A percentile compares a stretch with the other conserved stretches of the same genome.
Conservation (phyloP, 2,888 invertebrate species). For the Pyrochroa serraticornis region DNA sequence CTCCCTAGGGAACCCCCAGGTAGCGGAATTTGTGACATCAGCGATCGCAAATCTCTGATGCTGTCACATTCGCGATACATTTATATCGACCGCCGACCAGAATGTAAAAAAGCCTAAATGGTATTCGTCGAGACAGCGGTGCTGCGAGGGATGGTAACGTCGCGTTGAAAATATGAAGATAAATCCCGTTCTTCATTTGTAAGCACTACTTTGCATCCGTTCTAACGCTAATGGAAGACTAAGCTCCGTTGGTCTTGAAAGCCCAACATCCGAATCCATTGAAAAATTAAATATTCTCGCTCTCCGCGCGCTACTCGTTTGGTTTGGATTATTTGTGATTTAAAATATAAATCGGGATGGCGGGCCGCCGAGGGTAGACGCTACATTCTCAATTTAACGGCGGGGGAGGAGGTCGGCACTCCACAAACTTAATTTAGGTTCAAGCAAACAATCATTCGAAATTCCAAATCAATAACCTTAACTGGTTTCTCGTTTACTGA, state of each 20-base stretch:
- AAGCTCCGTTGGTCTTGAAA: constrained; percentile 24
- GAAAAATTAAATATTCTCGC: constrained; percentile 26
- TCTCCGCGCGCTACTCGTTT: background rate
- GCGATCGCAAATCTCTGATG: background rate
- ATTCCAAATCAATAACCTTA: too few relatives aligned
- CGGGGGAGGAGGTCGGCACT: too few relatives aligned
- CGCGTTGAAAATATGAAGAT: constrained; percentile 28
- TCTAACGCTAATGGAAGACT: constrained; percentile 28
- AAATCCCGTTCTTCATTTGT: constrained; percentile 30
- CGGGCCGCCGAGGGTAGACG: background rate
- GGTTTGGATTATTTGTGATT: constrained; percentile 10
- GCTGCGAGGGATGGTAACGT: constrained; percentile 13
- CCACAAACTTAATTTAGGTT: too few relatives aligned
- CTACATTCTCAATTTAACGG: constrained; percentile 9
- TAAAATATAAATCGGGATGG: constrained; percentile 15
- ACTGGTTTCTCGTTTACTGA: too few relatives aligned
- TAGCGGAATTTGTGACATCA: background rate
- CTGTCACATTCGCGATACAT: constrained; percentile 15
- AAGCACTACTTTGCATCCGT: constrained; percentile 27
- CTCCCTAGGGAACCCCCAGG: constrained; percentile 6
- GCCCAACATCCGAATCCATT: constrained; percentile 24
- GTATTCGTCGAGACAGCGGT: constrained; percentile 11
- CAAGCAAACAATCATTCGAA: too few relatives aligned
- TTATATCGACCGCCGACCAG: constrained; percentile 14
- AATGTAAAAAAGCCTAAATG: constrained; percentile 24